Percentiles rank a stretch among this genome's conserved stretches.
These are phyloP conservation scores for Venustoraphidia nigricollis DNA, from an alignment of 2,888 invertebrate genomes.

Conservation along the genomic window DNA sequence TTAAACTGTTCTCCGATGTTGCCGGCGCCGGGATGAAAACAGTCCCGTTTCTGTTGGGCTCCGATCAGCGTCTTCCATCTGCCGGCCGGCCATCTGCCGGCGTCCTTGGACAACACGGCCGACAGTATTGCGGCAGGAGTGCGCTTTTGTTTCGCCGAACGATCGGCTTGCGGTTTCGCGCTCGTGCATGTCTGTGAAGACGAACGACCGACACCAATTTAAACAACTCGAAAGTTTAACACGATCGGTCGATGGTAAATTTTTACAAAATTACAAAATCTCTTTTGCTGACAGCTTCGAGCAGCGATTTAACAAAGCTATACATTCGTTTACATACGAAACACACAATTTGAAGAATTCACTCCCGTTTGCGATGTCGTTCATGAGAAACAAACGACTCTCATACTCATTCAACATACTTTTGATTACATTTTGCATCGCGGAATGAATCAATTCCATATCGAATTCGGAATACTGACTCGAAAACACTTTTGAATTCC, in stretches of 20 bases:
- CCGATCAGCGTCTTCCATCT: slow-evolving; percentile 16
- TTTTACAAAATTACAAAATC: neutral
- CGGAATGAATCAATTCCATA: neutral
- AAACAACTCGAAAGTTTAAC: neutral
- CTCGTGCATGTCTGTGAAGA: neutral
- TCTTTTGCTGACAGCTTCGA: too few species aligned
- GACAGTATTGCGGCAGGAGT: neutral
- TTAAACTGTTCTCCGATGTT: slow-evolving; percentile 38
- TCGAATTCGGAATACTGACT: neutral
- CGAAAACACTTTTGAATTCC: slow-evolving; percentile 2
- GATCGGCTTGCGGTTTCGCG: neutral
- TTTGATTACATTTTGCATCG: neutral
- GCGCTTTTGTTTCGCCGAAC: neutral
- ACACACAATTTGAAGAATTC: neutral
- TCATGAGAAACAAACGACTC: neutral
- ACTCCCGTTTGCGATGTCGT: neutral
- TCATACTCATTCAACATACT: neutral
- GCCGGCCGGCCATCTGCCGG: slow-evolving; percentile 4
- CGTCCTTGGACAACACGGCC: slow-evolving; percentile 3
- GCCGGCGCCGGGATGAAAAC: slow-evolving; percentile 83
- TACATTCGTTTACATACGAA: slow-evolving; percentile 2
- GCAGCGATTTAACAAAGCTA: neutral
- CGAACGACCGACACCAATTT: neutral
- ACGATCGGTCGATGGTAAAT: neutral
- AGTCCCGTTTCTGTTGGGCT: slow-evolving; percentile 47